A percentile compares a stretch with the other conserved stretches of the same genome.
Conservation (phyloP, 1,140 invertebrate species). For the Cheumatopsyche charites region DNA sequence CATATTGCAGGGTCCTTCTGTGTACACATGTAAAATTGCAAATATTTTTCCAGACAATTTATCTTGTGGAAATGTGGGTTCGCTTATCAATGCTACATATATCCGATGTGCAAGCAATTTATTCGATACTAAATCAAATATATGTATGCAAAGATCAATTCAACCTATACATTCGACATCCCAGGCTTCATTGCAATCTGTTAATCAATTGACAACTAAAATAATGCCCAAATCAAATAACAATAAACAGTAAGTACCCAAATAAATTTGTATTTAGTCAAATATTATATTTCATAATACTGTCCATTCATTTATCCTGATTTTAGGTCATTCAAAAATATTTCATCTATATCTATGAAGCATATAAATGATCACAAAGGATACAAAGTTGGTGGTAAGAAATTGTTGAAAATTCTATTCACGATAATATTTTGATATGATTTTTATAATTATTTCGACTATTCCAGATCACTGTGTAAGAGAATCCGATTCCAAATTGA, state of each 20-base stretch:
- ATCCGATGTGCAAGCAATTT: constrained; percentile 7
- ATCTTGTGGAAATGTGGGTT: constrained; percentile 9
- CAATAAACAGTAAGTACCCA: background rate
- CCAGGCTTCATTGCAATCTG: constrained; percentile 4
- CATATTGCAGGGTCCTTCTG: no score
- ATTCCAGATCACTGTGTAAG: background rate
- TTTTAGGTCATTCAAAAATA: constrained; percentile 9
- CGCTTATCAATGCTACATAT: constrained; percentile 17
- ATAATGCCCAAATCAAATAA: background rate
- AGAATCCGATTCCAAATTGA: background rate
- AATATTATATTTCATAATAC: no score
- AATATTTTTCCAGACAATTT: constrained; percentile 3
- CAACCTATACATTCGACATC: constrained; percentile 6
- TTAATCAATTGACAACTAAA: background rate
- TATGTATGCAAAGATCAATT: constrained; percentile 20
- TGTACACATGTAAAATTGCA: background rate
- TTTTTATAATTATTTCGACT: background rate
- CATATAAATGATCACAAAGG: constrained; percentile 1
- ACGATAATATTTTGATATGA: background rate
- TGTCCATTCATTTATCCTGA: background rate
- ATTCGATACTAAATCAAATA: constrained; percentile 8
- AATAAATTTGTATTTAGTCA: constrained; percentile 6
- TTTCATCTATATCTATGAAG: no score
- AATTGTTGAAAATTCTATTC: background rate
- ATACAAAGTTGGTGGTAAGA: background rate